phyloP scores from a whole-genome alignment of 2,113 vertebrate species.

The Zapus hudsonius region DNA sequence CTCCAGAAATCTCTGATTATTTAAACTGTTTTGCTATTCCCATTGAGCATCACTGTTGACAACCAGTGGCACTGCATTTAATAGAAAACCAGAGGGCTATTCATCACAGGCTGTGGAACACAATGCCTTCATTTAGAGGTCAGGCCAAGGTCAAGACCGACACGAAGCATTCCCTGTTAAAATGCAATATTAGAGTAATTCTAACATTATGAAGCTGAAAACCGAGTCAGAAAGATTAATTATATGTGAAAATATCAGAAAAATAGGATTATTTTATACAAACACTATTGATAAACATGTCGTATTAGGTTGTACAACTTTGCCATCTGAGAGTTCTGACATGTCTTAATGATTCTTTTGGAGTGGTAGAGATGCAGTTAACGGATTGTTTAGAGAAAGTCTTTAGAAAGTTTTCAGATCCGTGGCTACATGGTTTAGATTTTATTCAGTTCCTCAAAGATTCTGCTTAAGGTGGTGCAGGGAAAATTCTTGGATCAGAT shows the following conservation, averaged over 20 bases:
- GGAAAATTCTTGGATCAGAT: slow-evolving; percentile 42
- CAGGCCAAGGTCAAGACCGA: slow-evolving; percentile 69
- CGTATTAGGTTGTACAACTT: slow-evolving; percentile 22
- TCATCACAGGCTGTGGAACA: slow-evolving; percentile 69
- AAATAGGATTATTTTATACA: slow-evolving; percentile 50
- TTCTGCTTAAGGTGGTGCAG: slow-evolving; percentile 27
- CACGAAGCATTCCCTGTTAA: slow-evolving; percentile 49
- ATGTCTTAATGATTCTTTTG: slow-evolving; percentile 50
- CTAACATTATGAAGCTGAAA: slow-evolving; percentile 56
- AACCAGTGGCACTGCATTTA: slow-evolving; percentile 39
- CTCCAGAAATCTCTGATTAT: slow-evolving; percentile 10
- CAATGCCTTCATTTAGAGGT: slow-evolving; percentile 64
- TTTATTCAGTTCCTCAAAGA: slow-evolving; percentile 51
- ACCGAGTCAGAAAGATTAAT: slow-evolving; percentile 45
- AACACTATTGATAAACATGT: slow-evolving; percentile 26
- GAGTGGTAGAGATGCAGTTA: slow-evolving; percentile 23
- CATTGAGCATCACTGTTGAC: slow-evolving; percentile 56
- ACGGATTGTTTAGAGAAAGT: slow-evolving; percentile 38
- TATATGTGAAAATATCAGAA: neutral
- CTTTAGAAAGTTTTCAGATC: slow-evolving; percentile 57
- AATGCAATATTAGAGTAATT: slow-evolving; percentile 63
- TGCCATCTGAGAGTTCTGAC: slow-evolving; percentile 19
- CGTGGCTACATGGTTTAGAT: neutral
- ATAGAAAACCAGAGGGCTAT: slow-evolving; percentile 63
- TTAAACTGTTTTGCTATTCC: neutral